Evolutionary conservation across 2,888 invertebrate genomes (phyloP).

Genomic region (Synanthedon formicaeformis): DNA sequence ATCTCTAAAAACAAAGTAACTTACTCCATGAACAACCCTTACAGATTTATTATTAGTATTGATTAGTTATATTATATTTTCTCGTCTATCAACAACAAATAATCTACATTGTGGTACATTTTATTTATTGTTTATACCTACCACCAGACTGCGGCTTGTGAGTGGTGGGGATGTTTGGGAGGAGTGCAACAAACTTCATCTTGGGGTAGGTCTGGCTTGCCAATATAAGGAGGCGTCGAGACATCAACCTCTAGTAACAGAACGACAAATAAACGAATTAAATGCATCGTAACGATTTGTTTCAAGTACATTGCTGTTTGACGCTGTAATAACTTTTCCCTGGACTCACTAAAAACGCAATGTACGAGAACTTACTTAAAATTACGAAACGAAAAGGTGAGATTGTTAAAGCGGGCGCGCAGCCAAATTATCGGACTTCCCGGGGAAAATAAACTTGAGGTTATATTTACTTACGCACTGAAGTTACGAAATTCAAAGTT

Average conservation of each 20-base stretch:
- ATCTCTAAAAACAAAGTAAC: too few relatives aligned
- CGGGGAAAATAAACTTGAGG: conserved; percentile 43
- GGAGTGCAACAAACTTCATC: conserved; percentile 33
- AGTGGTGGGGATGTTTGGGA: conserved; percentile 5
- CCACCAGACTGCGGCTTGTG: neutral
- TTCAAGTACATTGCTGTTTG: too few relatives aligned
- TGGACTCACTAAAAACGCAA: too few relatives aligned
- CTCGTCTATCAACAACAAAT: too few relatives aligned
- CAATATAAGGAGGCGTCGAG: conserved; percentile 26
- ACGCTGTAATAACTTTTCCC: too few relatives aligned
- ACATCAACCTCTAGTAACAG: conserved; percentile 24
- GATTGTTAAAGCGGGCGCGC: conserved; percentile 21
- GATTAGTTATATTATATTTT: too few relatives aligned
- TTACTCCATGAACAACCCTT: too few relatives aligned
- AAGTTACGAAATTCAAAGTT: too few relatives aligned
- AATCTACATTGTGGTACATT: neutral
- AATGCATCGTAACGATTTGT: too few relatives aligned
- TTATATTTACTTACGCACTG: conserved; percentile 10
- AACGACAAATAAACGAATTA: conserved; percentile 6
- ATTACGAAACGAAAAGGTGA: too few relatives aligned
- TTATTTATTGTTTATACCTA: neutral
- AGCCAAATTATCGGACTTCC: conserved; percentile 50
- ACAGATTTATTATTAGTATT: too few relatives aligned
- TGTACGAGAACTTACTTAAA: too few relatives aligned
- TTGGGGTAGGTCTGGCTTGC: conserved; percentile 55